phyloP scores from a whole-genome alignment of 2,113 vertebrate genomes.

The Heterotis niloticus region DNA sequence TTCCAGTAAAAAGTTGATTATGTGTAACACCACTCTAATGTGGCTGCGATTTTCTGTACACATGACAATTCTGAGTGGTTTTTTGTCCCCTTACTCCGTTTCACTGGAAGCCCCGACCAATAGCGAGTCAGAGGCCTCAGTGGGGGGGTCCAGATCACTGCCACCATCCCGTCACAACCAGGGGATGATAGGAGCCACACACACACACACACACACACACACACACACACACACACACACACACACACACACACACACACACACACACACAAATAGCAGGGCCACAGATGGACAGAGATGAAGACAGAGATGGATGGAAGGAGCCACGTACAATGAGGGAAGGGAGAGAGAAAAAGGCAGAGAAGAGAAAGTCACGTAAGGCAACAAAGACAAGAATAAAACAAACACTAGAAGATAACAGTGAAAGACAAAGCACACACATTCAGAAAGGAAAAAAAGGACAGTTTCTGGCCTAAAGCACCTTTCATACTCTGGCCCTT shows the following conservation, averaged over 20 bases:
- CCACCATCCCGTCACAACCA: conserved; percentile 76
- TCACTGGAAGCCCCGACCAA: conserved; percentile 82
- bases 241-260: conserved; percentile 3
- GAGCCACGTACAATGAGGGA: conserved; percentile 47
- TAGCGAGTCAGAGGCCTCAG: conserved; percentile 80
- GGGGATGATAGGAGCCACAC: conserved; percentile 48
- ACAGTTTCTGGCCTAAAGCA: too few species aligned
- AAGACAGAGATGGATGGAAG: conserved; percentile 34
- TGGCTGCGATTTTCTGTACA: neutral
- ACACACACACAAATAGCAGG: conserved; percentile 1
- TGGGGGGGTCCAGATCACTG: conserved; percentile 85
- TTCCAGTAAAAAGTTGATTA: neutral
- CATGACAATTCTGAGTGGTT: conserved; percentile 34
- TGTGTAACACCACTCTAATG: too few species aligned
- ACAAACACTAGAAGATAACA: conserved; percentile 41
- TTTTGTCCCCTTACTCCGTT: conserved; percentile 77
- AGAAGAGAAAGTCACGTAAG: conserved; percentile 63
- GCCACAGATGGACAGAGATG: neutral
- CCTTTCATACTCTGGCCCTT: too few species aligned
- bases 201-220: neutral
- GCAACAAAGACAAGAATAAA: conserved; percentile 53
- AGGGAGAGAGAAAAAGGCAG: conserved; percentile 51
- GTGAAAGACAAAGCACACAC: conserved; percentile 26
- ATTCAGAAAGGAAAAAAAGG: too few species aligned
- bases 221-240: too few species aligned